Evolutionary conservation across 2,888 invertebrate species (phyloP).

Genomic region (Allolobophora icterica): DNA sequence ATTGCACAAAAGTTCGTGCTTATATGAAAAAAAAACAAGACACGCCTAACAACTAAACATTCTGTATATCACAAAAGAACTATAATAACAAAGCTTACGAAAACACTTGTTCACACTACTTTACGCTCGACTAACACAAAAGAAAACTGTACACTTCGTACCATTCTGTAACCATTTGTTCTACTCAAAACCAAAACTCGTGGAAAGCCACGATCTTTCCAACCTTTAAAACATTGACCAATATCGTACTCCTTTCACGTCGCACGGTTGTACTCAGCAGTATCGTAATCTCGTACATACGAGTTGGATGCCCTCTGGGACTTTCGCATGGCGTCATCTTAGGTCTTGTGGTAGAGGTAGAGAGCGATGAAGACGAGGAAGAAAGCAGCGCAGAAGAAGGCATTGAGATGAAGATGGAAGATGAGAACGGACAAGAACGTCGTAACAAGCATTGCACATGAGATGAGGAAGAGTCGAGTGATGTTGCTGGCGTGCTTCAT

Average conservation of each 20-base stretch:
- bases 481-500: conserved; percentile 65
- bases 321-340: neutral
- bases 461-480: conserved; percentile 62
- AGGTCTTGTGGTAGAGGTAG: conserved; percentile 54
- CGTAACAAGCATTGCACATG: conserved; percentile 61
- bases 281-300: neutral
- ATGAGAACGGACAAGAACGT: conserved; percentile 58
- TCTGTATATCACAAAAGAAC: neutral
- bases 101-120: neutral
- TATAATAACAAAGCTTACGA: conserved; percentile 1
- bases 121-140: neutral
- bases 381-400: conserved; percentile 57
- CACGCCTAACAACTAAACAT: neutral
- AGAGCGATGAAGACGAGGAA: conserved; percentile 55
- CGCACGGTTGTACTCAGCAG: neutral
- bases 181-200: neutral
- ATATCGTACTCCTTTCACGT: neutral
- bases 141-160: neutral
- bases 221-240: neutral
- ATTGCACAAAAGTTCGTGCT: neutral
- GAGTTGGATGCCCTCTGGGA: neutral
- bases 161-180: neutral
- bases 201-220: neutral
- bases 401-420: conserved; percentile 56
- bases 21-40: neutral